phyloP scores from a whole-genome alignment of 2,113 vertebrate genomes.

The Halichoerus grypus region DNA sequence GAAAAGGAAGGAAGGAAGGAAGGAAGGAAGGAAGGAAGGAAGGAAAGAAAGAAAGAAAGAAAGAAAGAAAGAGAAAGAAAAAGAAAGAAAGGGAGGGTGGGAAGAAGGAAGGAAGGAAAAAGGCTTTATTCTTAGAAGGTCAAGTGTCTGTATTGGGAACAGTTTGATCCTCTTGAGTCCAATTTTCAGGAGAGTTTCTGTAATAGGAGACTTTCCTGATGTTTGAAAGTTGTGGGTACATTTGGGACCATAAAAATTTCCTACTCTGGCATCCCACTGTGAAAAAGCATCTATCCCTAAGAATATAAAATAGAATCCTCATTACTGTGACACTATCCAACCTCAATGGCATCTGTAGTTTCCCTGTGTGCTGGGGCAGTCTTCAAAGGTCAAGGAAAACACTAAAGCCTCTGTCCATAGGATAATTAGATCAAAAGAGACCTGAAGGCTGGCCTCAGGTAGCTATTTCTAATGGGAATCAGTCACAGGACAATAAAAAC shows the following conservation, averaged over 20 bases:
- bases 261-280: conserved; percentile 37
- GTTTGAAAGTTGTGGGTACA: conserved; percentile 18
- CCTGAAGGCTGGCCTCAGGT: conserved; percentile 58
- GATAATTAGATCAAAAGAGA: conserved; percentile 78
- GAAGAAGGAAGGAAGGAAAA: not conserved
- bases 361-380: not conserved
- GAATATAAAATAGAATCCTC: conserved; percentile 46
- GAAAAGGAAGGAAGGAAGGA: not conserved
- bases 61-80: not conserved
- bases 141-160: not conserved
- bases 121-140: conserved; percentile 25
- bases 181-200: conserved; percentile 42
- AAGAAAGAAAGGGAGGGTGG: not conserved
- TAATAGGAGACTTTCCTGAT: conserved; percentile 16
- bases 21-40: not conserved
- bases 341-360: conserved; percentile 53
- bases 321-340: conserved; percentile 48
- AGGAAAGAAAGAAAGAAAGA: not conserved
- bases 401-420: conserved; percentile 44
- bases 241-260: conserved; percentile 48
- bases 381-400: conserved; percentile 73
- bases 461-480: conserved; percentile 66
- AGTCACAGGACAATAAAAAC: conserved; percentile 72
- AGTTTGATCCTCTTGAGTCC: conserved; percentile 14
- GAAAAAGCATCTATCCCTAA: conserved; percentile 51